Conservation (phyloP, 2,888 invertebrate genomes). For the Sturmia bella region DNA sequence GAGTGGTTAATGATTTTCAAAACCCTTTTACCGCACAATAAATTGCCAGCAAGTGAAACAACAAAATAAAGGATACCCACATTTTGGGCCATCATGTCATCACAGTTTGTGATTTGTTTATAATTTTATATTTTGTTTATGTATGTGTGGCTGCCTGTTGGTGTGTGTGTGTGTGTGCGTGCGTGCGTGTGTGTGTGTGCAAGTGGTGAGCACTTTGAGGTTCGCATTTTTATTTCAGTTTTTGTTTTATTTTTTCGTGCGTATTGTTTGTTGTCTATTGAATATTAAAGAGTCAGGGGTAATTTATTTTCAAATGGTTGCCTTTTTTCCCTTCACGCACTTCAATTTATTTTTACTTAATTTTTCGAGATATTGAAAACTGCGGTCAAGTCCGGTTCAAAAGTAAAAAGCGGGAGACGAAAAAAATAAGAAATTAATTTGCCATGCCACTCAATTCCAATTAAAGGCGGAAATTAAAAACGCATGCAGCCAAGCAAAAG, state of each 20-base stretch:
- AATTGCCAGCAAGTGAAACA: constrained; percentile 2
- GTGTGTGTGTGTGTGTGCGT: no score
- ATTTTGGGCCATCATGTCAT: constrained; percentile 27
- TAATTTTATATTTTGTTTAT: not conserved
- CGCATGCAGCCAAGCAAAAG: constrained; percentile 23
- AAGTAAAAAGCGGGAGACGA: not conserved
- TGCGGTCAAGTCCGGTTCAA: constrained; percentile 8
- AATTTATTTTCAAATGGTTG: constrained; percentile 48
- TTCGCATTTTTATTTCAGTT: constrained; percentile 4
- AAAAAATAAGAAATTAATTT: not conserved
- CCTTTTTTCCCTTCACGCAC: constrained; percentile 10
- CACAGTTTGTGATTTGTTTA: constrained; percentile 37
- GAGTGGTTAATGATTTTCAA: constrained; percentile 44
- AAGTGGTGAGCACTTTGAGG: not conserved
- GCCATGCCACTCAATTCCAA: constrained; percentile 24
- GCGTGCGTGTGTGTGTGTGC: no score
- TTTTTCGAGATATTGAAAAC: constrained; percentile 45
- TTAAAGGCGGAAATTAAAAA: constrained; percentile 59
- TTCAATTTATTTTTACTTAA: constrained; percentile 35
- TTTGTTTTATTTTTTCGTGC: constrained; percentile 14
- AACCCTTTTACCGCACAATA: constrained; percentile 22
- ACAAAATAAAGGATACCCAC: not conserved
- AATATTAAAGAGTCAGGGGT: constrained; percentile 1
- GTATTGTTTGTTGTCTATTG: constrained; percentile 17
- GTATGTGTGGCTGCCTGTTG: no score